Evolutionary conservation across 2,888 invertebrate species (phyloP).

Genomic region (Reticulitermes lucifugus): DNA sequence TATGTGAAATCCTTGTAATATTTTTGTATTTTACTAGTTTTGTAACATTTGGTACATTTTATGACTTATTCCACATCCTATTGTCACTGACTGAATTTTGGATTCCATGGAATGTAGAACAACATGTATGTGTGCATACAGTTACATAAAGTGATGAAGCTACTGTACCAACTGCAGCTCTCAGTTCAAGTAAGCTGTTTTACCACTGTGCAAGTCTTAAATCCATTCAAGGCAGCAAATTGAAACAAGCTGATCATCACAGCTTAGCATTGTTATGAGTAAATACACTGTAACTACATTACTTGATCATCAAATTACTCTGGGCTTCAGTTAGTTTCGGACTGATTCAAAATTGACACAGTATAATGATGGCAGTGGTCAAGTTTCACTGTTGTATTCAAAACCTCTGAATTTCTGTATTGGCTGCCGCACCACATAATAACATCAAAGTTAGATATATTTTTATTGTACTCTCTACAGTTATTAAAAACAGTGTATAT

Average conservation of each 20-base stretch:
- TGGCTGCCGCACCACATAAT: background rate
- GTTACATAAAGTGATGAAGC: background rate
- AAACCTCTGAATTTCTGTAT: background rate
- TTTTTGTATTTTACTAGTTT: too few relatives aligned
- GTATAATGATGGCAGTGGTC: conserved; percentile 25
- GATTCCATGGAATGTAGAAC: too few relatives aligned
- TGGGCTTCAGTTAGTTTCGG: conserved; percentile 27
- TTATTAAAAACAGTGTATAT: background rate
- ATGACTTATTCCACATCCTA: too few relatives aligned
- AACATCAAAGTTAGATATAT: background rate
- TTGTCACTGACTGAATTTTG: too few relatives aligned
- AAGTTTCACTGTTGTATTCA: background rate
- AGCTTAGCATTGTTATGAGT: background rate
- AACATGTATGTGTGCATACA: background rate
- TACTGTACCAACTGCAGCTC: background rate
- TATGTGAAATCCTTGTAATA: too few relatives aligned
- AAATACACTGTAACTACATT: background rate
- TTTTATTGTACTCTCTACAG: conserved; percentile 20
- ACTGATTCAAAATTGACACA: conserved; percentile 11
- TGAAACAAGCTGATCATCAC: background rate
- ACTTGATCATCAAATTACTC: background rate
- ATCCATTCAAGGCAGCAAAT: background rate
- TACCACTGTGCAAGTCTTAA: background rate
- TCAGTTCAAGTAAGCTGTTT: background rate
- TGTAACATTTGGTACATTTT: too few relatives aligned